phyloP scores from a whole-genome alignment of 2,888 invertebrate genomes.

The Philonicus albiceps region DNA sequence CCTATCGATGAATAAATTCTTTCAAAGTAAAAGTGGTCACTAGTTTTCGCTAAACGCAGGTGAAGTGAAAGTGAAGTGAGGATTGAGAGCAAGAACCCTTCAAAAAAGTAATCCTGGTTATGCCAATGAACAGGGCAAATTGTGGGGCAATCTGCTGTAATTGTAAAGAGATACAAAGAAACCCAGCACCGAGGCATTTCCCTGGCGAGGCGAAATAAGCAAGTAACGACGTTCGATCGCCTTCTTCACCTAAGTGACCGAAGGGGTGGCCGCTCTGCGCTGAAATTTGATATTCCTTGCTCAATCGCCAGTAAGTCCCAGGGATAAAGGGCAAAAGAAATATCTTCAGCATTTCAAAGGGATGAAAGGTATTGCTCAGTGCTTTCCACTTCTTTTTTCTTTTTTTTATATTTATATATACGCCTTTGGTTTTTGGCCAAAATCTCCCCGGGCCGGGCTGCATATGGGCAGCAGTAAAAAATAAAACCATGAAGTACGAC shows the following conservation, averaged over 20 bases:
- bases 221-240: background rate
- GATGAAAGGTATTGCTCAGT: constrained; percentile 42
- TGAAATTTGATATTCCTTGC: constrained; percentile 49
- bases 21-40: no score
- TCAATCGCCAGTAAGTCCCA: constrained; percentile 44
- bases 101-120: background rate
- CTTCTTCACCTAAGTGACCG: constrained; percentile 46
- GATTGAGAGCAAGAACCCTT: no score
- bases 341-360: constrained; percentile 46
- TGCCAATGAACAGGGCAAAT: background rate
- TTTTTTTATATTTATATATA: background rate
- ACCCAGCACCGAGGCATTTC: background rate
- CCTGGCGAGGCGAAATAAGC: background rate
- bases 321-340: constrained; percentile 39
- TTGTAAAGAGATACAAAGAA: background rate
- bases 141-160: background rate
- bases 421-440: background rate
- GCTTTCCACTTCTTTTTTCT: background rate
- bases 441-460: background rate
- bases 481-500: constrained; percentile 33
- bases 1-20: no score
- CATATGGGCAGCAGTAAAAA: constrained; percentile 13
- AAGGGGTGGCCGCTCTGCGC: constrained; percentile 43
- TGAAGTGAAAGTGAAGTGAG: no score
- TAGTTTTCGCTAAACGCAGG: no score